Evolutionary conservation across 2,797 vertebrate genomes (phyloP), one percentile per base, ranked within the genome.

Genomic region (Lateolabrax maculatus): DNA sequence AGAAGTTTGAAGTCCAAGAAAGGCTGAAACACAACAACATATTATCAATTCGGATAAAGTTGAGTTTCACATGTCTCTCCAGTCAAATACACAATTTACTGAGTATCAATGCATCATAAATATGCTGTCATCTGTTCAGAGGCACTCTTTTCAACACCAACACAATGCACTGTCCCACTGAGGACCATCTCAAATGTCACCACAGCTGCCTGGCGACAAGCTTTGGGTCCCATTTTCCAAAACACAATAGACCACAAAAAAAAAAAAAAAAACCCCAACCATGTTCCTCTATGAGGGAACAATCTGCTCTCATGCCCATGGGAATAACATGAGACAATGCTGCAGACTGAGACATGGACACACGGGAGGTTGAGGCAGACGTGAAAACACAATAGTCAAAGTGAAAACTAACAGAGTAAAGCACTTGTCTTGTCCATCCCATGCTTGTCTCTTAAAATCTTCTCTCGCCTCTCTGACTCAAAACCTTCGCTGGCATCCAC

Each of bases 171-270:
- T 36, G 60, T 83, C 73, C 69, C 80, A 71, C 55, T 6, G 43
- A 77, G 61, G 57, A 83, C 66, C 69, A 80, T 89, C 82, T 92
- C 88, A 93, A 73, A 91, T 93, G 81, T 91, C 91, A 84, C 67
- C 90, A 87, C 90, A 93, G 91, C 89, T 91, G 91, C 73, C 74
- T 78, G 69, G 81, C 62, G 81, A 81, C 70, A 29, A 49, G 66
- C 77, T 62, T 19, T 31, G 31, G 61, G 53, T 77, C 62, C 65
- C 65, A 80, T 90, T 91, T 90, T 90, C 86, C 81, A 79, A 78
- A 83, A 91, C 87, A 92, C 87, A 90, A 89, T 77, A 67, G 79
- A 72, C 75, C 74, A 88, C 68, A 85, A 72, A 87, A 74, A 76
- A 64, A 80, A 71, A 88, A 66, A 85, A 72, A 87, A 74, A 76